A percentile compares a stretch with the other conserved stretches of the same genome.
Conservation (phyloP, 2,113 vertebrate species). For the Serinus canaria region DNA sequence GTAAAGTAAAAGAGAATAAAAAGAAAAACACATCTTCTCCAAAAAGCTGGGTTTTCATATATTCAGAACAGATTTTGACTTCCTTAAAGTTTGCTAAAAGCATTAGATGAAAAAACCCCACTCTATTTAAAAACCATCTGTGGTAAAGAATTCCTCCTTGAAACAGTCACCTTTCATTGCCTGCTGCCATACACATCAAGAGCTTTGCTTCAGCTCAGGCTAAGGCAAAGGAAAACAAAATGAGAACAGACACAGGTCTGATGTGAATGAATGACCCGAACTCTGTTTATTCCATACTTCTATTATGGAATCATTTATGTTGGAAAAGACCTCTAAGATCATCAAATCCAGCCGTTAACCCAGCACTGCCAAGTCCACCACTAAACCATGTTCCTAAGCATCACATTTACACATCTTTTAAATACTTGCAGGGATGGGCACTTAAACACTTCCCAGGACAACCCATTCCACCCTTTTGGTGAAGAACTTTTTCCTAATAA, state of each 20-base stretch:
- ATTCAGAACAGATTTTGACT: background rate
- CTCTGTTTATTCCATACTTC: background rate
- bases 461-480: background rate
- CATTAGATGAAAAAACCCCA: background rate
- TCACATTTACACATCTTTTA: background rate
- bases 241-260: background rate
- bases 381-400: background rate
- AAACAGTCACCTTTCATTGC: conserved; percentile 36
- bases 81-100: conserved; percentile 42
- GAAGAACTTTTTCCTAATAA: background rate
- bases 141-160: conserved; percentile 34
- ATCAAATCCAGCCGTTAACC: background rate
- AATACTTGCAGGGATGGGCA: background rate
- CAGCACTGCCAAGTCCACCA: background rate
- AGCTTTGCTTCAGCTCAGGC: background rate
- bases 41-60: background rate
- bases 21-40: background rate
- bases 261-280: background rate
- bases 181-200: conserved; percentile 12
- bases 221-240: conserved; percentile 25
- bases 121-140: conserved; percentile 51
- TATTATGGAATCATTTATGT: background rate
- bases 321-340: background rate
- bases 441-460: background rate
- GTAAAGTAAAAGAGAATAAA: background rate